A percentile compares a stretch with the other conserved stretches of the same genome.
These are phyloP conservation scores for Cavia aperea DNA, from an alignment of 2,113 vertebrate species.

Conservation along the genomic window DNA sequence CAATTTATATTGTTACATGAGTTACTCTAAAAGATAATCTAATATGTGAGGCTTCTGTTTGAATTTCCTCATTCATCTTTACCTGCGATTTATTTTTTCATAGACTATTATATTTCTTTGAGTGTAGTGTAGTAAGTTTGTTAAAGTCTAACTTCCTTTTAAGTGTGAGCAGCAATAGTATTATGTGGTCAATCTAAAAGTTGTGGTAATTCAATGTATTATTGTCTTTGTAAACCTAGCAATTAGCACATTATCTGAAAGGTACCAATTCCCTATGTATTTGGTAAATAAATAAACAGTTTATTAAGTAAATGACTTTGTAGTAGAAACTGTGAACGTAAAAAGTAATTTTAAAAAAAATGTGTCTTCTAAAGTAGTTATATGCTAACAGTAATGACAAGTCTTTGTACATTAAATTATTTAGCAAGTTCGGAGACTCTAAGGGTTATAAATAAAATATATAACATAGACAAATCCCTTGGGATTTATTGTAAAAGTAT, in stretches of 20 bases:
- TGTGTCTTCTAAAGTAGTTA: background rate
- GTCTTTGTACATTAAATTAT: background rate
- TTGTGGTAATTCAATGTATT: background rate
- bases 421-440: background rate
- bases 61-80: background rate
- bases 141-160: background rate
- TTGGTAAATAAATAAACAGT: background rate
- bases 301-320: background rate
- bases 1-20: background rate
- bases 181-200: background rate
- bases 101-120: background rate
- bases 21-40: background rate
- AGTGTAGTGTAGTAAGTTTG: background rate
- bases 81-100: background rate
- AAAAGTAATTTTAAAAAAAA: background rate
- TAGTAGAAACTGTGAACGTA: background rate
- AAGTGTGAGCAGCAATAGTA: background rate
- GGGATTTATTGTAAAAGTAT: background rate
- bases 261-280: background rate
- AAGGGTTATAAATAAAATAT: conserved; percentile 18
- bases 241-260: background rate
- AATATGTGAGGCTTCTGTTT: background rate
- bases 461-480: background rate
- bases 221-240: background rate
- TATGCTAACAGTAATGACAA: background rate